These are phyloP conservation scores for Antedon mediterranea DNA, from an alignment of 53 echinoderm and acorn worm genomes.

Conservation along the genomic window DNA sequence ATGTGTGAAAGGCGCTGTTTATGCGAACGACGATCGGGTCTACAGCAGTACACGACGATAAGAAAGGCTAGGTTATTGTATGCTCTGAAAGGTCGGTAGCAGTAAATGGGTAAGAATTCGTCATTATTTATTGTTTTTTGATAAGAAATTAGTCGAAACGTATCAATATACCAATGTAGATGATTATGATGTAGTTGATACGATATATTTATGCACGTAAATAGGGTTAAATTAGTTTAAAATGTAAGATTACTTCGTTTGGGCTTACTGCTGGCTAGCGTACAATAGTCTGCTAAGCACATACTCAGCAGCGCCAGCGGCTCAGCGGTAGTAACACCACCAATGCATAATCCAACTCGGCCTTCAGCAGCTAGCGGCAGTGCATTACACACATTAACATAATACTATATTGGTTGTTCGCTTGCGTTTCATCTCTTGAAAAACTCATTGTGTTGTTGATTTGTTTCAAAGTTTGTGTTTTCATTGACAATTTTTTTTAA, in stretches of 20 bases:
- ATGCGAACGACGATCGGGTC: background rate
- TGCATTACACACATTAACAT: too few relatives aligned
- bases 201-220: background rate
- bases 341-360: too few relatives aligned
- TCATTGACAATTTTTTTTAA: too few relatives aligned
- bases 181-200: too few relatives aligned
- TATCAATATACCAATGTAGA: too few relatives aligned
- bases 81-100: background rate
- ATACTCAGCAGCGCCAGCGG: background rate
- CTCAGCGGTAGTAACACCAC: too few relatives aligned
- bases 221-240: background rate
- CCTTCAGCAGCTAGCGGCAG: too few relatives aligned
- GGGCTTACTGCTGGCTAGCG: background rate
- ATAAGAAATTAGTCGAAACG: too few relatives aligned
- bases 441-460: too few relatives aligned
- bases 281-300: background rate
- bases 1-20: background rate
- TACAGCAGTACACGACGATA: background rate
- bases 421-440: too few relatives aligned
- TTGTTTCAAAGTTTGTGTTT: too few relatives aligned
- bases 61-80: background rate
- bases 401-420: too few relatives aligned
- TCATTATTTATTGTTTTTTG: background rate
- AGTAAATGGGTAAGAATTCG: background rate
- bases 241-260: background rate